phyloP scores from a whole-genome alignment of 2,797 vertebrate genomes.

The Lagorchestes hirsutus region DNA sequence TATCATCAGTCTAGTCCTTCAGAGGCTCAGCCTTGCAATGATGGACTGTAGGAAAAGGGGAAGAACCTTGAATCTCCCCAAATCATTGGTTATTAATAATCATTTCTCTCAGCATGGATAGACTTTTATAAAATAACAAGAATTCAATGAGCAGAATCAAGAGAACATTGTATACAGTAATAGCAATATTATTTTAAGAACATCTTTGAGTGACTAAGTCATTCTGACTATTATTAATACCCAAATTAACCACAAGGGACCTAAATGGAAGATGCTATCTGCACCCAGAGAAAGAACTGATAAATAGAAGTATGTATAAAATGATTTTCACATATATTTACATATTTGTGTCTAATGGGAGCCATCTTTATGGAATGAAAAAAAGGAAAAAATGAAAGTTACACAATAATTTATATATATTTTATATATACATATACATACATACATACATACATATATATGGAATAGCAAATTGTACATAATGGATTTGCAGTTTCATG shows the following conservation, averaged over 20 bases:
- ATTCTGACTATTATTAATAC: neutral
- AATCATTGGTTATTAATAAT: neutral
- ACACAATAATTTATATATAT: neutral
- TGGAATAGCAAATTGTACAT: neutral
- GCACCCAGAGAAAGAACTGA: neutral
- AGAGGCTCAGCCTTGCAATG: neutral
- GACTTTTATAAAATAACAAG: neutral
- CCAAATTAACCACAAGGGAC: neutral
- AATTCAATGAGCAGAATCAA: neutral
- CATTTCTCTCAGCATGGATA: neutral
- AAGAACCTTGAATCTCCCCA: neutral
- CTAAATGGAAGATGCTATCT: neutral
- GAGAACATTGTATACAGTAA: neutral
- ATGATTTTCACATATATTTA: neutral
- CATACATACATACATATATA: neutral
- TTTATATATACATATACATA: no score
- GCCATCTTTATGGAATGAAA: neutral
- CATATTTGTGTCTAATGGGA: neutral
- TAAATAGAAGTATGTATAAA: neutral
- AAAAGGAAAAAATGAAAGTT: neutral
- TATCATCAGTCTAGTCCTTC: neutral
- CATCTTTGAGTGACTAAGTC: neutral
- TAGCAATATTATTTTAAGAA: neutral
- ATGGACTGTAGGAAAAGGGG: neutral
- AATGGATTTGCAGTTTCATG: no score